Evolutionary conservation across 2,797 vertebrate species (phyloP).

Genomic region (Peromyscus nudipes): DNA sequence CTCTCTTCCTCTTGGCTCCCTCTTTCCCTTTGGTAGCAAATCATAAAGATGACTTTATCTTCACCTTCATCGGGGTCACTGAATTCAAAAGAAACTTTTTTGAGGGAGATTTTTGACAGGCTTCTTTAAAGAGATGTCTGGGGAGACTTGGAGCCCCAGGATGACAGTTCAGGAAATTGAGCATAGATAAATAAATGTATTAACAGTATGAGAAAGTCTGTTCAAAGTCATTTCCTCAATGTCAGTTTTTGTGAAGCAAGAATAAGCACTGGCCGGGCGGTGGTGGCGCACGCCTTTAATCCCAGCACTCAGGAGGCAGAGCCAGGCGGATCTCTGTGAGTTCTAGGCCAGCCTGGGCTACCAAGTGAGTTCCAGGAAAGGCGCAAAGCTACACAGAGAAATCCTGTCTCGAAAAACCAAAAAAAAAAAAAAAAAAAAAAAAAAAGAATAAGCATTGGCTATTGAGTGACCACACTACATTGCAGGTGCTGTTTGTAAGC

Average conservation of each 20-base stretch:
- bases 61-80: conserved; percentile 39
- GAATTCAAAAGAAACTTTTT: conserved; percentile 54
- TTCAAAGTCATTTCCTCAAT: conserved; percentile 24
- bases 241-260: conserved; percentile 53
- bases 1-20: background rate
- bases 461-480: background rate
- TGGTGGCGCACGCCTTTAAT: no score
- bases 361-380: no score
- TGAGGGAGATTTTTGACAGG: conserved; percentile 59
- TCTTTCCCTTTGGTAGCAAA: conserved; percentile 58
- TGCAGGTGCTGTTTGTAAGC: background rate
- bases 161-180: conserved; percentile 49
- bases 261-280: background rate
- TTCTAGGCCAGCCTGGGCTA: no score
- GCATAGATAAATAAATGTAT: conserved; percentile 50
- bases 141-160: conserved; percentile 25
- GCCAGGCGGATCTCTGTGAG: no score
- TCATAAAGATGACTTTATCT: conserved; percentile 51
- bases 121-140: conserved; percentile 60
- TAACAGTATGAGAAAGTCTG: background rate
- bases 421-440: no score
- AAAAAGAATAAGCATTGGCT: conserved; percentile 37
- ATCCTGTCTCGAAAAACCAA: no score
- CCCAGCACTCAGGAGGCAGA: no score
- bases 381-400: no score